A percentile compares a stretch with the other conserved stretches of the same genome.
phyloP scores from a whole-genome alignment of 2,113 vertebrate species.

The Antechinus flavipes region DNA sequence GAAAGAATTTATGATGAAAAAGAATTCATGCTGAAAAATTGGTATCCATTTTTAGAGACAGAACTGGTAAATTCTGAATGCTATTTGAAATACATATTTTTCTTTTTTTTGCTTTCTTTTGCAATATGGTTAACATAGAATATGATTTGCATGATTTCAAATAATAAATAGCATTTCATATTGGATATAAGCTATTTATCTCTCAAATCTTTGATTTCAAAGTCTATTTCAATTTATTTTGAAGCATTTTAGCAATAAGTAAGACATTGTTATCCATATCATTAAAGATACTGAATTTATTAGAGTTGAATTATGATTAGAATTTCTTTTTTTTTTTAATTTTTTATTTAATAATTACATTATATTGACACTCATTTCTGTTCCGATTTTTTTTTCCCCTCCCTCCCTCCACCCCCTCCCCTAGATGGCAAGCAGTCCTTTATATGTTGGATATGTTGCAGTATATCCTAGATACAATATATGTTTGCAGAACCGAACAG shows the following conservation, averaged over 20 bases:
- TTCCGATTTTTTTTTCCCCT: too few species aligned
- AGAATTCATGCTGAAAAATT: background rate
- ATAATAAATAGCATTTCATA: background rate
- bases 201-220: background rate
- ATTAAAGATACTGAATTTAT: background rate
- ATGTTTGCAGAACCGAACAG: too few species aligned
- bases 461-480: too few species aligned
- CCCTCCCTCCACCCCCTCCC: too few species aligned
- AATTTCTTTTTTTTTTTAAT: too few species aligned
- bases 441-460: too few species aligned
- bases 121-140: background rate
- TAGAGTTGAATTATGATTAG: background rate
- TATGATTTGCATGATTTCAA: background rate
- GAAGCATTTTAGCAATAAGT: background rate
- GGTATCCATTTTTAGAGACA: background rate
- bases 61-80: background rate
- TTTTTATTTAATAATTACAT: too few species aligned
- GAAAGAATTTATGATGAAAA: background rate
- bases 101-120: background rate
- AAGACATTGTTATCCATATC: background rate
- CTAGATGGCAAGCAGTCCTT: too few species aligned
- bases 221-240: background rate
- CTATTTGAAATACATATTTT: background rate
- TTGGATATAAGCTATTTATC: background rate
- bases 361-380: too few species aligned